Conservation (phyloP, 2,797 vertebrate species). For the Clarias fuscus region DNA sequence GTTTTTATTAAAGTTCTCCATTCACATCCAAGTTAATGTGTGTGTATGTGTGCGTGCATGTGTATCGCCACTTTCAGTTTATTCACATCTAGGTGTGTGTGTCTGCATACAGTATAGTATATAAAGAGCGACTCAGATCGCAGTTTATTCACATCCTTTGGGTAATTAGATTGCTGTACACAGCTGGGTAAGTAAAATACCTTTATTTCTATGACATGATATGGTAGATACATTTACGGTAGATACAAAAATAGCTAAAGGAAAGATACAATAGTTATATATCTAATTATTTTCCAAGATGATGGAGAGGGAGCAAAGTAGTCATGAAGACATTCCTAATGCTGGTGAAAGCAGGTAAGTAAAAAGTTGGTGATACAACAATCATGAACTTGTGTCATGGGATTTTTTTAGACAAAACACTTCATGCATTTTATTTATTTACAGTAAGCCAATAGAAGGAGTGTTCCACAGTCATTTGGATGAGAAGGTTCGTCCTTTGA, state of each 20-base stretch:
- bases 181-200: constrained; percentile 11
- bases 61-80: too few relatives aligned
- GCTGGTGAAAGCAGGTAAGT: too few relatives aligned
- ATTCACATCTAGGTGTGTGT: not conserved
- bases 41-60: not conserved
- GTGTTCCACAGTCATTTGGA: constrained; percentile 63
- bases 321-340: not conserved
- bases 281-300: not conserved
- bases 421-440: not conserved
- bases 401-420: not conserved
- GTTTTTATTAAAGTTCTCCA: not conserved
- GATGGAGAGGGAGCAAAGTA: constrained; percentile 19
- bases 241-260: not conserved
- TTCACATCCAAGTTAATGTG: not conserved
- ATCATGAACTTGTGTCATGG: too few relatives aligned
- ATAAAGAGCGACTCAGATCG: not conserved
- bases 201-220: not conserved
- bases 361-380: too few relatives aligned
- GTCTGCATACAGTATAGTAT: not conserved
- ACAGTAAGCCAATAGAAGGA: constrained; percentile 39
- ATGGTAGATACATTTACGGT: not conserved
- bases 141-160: not conserved
- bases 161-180: not conserved
- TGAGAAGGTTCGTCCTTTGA: constrained; percentile 70
- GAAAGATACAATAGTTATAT: not conserved